phyloP scores from a whole-genome alignment of 1,140 invertebrate genomes.

The Eumeta japonica region DNA sequence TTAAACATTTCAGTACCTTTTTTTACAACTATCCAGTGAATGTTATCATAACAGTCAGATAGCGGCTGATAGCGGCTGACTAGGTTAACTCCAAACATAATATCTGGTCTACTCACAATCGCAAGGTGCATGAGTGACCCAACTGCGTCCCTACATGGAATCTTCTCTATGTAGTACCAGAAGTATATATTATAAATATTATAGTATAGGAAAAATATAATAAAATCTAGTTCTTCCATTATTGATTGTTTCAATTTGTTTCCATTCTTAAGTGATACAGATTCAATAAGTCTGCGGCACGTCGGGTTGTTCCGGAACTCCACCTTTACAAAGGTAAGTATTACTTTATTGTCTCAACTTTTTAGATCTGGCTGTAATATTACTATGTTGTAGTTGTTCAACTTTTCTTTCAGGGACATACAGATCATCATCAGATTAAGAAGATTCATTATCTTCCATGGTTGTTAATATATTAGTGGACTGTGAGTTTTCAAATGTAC shows the following conservation, averaged over 20 bases:
- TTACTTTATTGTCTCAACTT: conserved; percentile 5
- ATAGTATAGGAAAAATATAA: too few species aligned
- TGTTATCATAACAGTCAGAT: conserved; percentile 2
- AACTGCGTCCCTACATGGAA: too few species aligned
- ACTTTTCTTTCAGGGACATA: conserved; percentile 9
- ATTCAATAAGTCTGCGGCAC: conserved; percentile 13
- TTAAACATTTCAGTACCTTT: conserved; percentile 6
- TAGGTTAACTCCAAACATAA: conserved; percentile 5
- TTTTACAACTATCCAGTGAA: conserved; percentile 3
- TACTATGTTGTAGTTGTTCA: conserved; percentile 2
- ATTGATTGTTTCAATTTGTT: conserved; percentile 16
- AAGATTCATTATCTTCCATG: conserved; percentile 6
- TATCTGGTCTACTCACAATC: conserved; percentile 4
- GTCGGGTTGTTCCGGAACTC: conserved; percentile 2
- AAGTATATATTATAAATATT: too few species aligned
- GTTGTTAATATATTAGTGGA: too few species aligned
- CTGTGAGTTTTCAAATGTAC: not conserved
- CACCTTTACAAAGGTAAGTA: not conserved
- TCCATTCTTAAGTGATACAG: conserved; percentile 9
- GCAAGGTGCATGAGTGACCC: conserved; percentile 7
- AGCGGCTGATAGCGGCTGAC: conserved; percentile 5
- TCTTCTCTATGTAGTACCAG: too few species aligned
- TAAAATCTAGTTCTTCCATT: too few species aligned
- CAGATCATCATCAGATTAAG: conserved; percentile 11
- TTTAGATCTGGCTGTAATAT: conserved; percentile 8